Evolutionary conservation across 2,888 invertebrate species (phyloP).

Genomic region (Melinaea menophilus): DNA sequence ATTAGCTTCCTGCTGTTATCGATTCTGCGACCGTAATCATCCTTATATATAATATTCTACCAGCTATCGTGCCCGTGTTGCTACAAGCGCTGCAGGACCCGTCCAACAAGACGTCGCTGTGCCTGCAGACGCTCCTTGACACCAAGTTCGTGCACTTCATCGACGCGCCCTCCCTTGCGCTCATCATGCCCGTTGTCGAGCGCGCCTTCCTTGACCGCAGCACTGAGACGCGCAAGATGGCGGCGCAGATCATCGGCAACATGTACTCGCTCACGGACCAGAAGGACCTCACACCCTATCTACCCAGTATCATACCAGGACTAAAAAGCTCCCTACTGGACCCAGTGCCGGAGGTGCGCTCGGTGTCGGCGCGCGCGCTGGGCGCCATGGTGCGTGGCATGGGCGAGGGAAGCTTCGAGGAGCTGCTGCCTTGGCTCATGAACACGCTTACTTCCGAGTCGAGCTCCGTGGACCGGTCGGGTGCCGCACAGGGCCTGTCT

Average conservation of each 20-base stretch:
- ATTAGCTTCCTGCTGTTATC: too few species aligned
- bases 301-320: constrained; percentile 97
- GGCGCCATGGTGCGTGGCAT: constrained; percentile 99
- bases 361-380: constrained; percentile 96
- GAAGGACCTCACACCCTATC: constrained; percentile 97
- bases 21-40: too few species aligned
- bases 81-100: constrained; percentile 97
- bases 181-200: constrained; percentile 99
- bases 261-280: constrained; percentile 99
- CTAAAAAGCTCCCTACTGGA: constrained; percentile 96
- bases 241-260: constrained; percentile 99
- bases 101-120: constrained; percentile 94
- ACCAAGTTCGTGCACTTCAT: constrained; percentile 99
- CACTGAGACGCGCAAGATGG: constrained; percentile 99
- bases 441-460: constrained; percentile 96
- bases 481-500: constrained; percentile 97
- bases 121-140: constrained; percentile 95
- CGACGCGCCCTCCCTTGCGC: constrained; percentile 97
- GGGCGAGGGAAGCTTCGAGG: constrained; percentile 97
- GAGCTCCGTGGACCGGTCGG: constrained; percentile 96
- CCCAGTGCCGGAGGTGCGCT: constrained; percentile 98
- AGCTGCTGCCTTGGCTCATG: constrained; percentile 98
- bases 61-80: constrained; percentile 90
- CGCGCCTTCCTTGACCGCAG: constrained; percentile 98
- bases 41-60: constrained; percentile 2